These are phyloP conservation scores for Kradibia gibbosae DNA, from an alignment of 1,140 invertebrate species.

Conservation along the genomic window DNA sequence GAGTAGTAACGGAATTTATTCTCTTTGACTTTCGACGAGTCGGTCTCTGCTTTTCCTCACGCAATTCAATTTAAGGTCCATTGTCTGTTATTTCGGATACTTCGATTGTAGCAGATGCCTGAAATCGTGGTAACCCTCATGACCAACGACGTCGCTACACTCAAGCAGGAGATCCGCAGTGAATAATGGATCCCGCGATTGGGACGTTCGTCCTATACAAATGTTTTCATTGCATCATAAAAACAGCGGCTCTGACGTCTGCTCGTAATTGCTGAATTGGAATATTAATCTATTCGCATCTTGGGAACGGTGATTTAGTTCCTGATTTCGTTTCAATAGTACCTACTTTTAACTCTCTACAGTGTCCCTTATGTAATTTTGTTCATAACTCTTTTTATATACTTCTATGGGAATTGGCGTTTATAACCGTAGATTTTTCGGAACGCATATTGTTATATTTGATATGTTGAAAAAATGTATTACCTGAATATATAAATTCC, in stretches of 20 bases:
- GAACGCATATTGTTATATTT: too few species aligned
- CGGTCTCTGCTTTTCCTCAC: too few species aligned
- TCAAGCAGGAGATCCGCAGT: neutral
- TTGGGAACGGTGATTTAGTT: neutral
- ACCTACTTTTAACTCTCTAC: too few species aligned
- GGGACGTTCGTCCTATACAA: conserved; percentile 16
- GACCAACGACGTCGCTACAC: conserved; percentile 18
- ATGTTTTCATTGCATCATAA: conserved; percentile 24
- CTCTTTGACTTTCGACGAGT: too few species aligned
- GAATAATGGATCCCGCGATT: conserved; percentile 14
- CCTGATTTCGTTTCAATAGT: too few species aligned
- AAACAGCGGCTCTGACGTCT: neutral
- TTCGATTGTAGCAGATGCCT: conserved; percentile 1
- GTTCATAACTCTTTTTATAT: too few species aligned
- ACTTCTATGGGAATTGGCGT: too few species aligned
- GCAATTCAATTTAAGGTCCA: too few species aligned
- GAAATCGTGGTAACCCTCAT: conserved; percentile 11
- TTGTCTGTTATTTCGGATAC: neutral
- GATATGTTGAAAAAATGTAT: too few species aligned
- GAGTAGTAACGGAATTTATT: neutral
- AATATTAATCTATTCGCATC: neutral
- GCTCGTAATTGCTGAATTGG: neutral
- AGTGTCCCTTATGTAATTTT: too few species aligned
- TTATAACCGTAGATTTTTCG: too few species aligned
- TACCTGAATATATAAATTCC: too few species aligned